These are phyloP conservation scores for Hartigia nigra DNA, from an alignment of 2,888 invertebrate species.

Conservation along the genomic window DNA sequence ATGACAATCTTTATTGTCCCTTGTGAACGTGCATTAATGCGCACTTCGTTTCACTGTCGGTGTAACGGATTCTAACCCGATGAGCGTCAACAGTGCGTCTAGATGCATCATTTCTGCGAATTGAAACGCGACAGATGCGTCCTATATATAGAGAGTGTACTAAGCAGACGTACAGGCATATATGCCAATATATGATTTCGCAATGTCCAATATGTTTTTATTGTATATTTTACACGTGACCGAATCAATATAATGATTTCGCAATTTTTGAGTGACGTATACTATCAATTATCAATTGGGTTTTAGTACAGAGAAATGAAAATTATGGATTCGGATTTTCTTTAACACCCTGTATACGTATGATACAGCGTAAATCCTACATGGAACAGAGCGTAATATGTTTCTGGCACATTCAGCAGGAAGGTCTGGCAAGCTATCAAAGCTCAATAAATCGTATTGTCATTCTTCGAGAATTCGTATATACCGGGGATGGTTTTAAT, in stretches of 20 bases:
- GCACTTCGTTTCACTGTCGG: neutral
- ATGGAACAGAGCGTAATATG: neutral
- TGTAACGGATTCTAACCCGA: neutral
- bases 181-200: neutral
- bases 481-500: neutral
- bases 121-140: neutral
- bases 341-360: neutral
- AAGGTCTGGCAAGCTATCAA: neutral
- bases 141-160: neutral
- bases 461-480: neutral
- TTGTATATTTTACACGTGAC: neutral
- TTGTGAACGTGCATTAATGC: neutral
- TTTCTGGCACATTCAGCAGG: neutral
- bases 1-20: neutral
- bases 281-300: neutral
- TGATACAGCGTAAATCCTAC: neutral
- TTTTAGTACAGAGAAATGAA: neutral
- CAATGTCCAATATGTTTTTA: neutral
- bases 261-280: neutral
- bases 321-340: neutral
- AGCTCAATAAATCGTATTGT: neutral
- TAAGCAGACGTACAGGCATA: neutral
- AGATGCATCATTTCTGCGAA: neutral
- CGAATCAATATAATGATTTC: neutral
- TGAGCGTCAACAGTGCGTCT: neutral